Evolutionary conservation across 2,113 vertebrate genomes (phyloP), one percentile per base, ranked within the genome.

Genomic region (Cyanistes caeruleus): DNA sequence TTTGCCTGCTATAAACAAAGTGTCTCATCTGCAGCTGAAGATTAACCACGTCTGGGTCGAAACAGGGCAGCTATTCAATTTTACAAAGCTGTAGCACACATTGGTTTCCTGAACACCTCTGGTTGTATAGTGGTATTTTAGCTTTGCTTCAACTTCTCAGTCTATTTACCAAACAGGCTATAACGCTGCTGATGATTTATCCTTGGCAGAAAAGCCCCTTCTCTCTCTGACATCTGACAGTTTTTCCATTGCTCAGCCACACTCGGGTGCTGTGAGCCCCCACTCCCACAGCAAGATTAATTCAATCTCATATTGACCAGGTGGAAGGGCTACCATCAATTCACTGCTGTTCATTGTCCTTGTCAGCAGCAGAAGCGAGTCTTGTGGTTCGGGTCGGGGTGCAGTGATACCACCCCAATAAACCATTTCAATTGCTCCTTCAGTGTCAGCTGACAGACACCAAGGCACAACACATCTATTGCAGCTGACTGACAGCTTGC

Each of bases 21-120:
- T 53, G 74, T 56, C 46, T 95, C 90, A 73, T 73, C 89, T 78
- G 78, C 60, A 64, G 49, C 78, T 89, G 74, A 72, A 84, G 84
- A 89, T 83, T 84, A 84, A 82, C 74, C 73, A 87, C 28, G 14
- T 46, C 49, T 62, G 84, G 56, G 35, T 56, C 0, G 0, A 91
- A 87, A 58, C 31, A 62, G 65, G 58, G 59, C 58, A 79, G 68
- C 65, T 89, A 46, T 79, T 94, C 78, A 64, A 28, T 82, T 79
- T 64, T 13, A 65, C 2, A 1, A 68, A 72, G 62, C 56, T 67
- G 48, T n/a, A 82, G 56, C 69, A 78, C 8, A 2, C 80, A 22
- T 52, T 60, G 30, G 53, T 92, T 95, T 95, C 77, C 78, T 75
- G 75, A 89, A 49, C 69, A 73, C 60, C 41, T 72, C 65, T 3